Conservation (phyloP, 1,140 invertebrate genomes). For the Steinernema feltiae region DNA sequence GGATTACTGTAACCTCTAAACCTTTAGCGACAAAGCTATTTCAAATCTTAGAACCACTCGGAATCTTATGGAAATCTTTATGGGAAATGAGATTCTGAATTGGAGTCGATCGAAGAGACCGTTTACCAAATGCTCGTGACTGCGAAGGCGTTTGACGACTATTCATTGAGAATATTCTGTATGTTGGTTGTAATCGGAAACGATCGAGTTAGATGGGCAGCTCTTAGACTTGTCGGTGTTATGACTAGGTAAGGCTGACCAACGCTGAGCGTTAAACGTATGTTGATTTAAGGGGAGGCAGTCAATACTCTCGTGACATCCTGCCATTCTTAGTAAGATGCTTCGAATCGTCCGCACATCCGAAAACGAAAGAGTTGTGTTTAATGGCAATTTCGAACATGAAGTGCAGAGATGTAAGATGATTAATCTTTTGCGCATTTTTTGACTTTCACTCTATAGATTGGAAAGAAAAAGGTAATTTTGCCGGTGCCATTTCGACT, state of each 20-base stretch:
- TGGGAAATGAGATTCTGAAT: background rate
- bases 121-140: background rate
- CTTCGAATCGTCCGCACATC: background rate
- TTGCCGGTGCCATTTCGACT: background rate
- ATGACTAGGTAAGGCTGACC: background rate
- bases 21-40: background rate
- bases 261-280: too few relatives aligned
- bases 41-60: background rate
- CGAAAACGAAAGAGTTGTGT: slow-evolving; percentile 1
- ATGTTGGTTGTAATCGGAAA: background rate
- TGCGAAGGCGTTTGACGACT: background rate
- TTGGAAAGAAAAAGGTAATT: background rate
- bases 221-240: background rate
- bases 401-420: background rate
- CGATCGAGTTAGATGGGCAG: background rate
- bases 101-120: background rate
- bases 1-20: background rate
- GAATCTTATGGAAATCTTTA: background rate
- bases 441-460: background rate
- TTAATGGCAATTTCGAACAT: background rate
- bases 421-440: background rate
- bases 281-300: background rate
- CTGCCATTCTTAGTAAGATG: background rate
- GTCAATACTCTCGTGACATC: background rate
- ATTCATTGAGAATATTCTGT: background rate